These are phyloP conservation scores for Myoxocephalus aenaeus DNA, from an alignment of 2,797 vertebrate genomes.

Conservation along the genomic window DNA sequence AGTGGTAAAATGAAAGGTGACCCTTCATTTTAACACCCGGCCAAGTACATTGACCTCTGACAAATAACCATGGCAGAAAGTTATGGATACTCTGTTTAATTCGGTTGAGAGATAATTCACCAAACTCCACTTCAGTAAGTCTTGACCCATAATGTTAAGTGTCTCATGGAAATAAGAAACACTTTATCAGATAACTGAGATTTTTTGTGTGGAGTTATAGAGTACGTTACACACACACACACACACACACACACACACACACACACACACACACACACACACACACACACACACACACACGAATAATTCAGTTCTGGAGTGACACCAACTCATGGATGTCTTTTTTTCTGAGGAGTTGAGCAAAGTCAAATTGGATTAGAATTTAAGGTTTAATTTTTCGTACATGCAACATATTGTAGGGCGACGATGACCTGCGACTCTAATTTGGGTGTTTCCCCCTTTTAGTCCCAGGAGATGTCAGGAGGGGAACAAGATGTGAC, in stretches of 20 bases:
- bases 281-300: constrained; percentile 3
- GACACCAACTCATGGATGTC: neutral
- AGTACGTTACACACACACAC: too few species aligned
- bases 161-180: neutral
- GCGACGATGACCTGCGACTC: neutral
- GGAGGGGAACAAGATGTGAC: constrained; percentile 64
- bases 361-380: neutral
- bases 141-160: neutral
- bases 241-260: too few species aligned
- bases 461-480: constrained; percentile 51
- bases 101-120: neutral
- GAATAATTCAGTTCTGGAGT: neutral
- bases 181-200: neutral
- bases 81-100: neutral
- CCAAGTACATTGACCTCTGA: neutral
- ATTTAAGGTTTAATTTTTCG: neutral
- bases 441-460: constrained; percentile 4
- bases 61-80: neutral
- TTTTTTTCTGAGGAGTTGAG: neutral
- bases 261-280: too few species aligned
- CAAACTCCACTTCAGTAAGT: neutral
- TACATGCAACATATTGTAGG: neutral
- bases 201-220: too few species aligned
- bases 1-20: neutral
- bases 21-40: neutral